A percentile compares a stretch with the other conserved stretches of the same genome.
Conservation (phyloP, 2,797 vertebrate genomes). For the Bufotes viridis region DNA sequence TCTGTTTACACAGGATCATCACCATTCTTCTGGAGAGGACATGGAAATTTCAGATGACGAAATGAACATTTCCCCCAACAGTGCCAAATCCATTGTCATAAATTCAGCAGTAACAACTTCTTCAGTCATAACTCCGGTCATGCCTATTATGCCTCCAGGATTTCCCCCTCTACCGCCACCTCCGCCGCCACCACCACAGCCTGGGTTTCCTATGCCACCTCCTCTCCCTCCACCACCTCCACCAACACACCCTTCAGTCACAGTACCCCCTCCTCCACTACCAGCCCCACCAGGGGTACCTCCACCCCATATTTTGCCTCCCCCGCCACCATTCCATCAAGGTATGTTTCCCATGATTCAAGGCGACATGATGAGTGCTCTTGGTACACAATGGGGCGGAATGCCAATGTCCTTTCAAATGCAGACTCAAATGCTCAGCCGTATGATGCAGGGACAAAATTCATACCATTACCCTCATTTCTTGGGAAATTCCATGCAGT, state of each 20-base stretch:
- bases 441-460: slow-evolving; percentile 91
- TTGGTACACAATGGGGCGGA: slow-evolving; percentile 91
- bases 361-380: slow-evolving; percentile 91
- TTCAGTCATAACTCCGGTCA: slow-evolving; percentile 77
- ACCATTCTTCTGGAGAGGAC: slow-evolving; percentile 96
- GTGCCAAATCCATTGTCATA: slow-evolving; percentile 89
- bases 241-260: slow-evolving; percentile 76
- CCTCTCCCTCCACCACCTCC: slow-evolving; percentile 78
- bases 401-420: slow-evolving; percentile 98
- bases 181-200: slow-evolving; percentile 74
- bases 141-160: slow-evolving; percentile 82
- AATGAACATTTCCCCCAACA: slow-evolving; percentile 87
- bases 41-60: slow-evolving; percentile 99
- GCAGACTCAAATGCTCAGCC: slow-evolving; percentile 98
- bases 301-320: slow-evolving; percentile 84
- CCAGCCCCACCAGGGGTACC: slow-evolving; percentile 77
- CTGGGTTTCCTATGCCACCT: slow-evolving; percentile 81
- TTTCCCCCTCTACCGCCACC: slow-evolving; percentile 82
- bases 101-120: slow-evolving; percentile 78
- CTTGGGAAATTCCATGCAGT: slow-evolving; percentile 80
- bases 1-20: slow-evolving; percentile 76
- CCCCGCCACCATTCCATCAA: slow-evolving; percentile 81
- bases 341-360: slow-evolving; percentile 90
- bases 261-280: slow-evolving; percentile 76
- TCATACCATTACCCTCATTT: slow-evolving; percentile 85